phyloP scores from a whole-genome alignment of 1,140 invertebrate species.

The Camponotus vicinus region DNA sequence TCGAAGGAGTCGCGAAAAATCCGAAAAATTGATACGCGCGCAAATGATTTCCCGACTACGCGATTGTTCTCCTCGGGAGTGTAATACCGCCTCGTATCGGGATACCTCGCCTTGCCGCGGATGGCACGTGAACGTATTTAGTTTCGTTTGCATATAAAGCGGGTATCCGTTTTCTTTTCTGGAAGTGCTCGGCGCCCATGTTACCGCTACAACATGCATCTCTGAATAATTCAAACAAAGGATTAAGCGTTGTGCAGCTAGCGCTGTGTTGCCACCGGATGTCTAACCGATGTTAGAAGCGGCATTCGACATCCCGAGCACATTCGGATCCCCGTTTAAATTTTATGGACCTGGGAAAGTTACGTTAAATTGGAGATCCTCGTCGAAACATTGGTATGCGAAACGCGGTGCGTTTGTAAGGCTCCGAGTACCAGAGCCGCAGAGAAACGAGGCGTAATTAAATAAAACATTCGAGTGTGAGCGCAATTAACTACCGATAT shows the following conservation, averaged over 20 bases:
- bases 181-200: slow-evolving; percentile 31
- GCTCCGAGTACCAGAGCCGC: background rate
- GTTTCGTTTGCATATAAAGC: slow-evolving; percentile 64
- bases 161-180: slow-evolving; percentile 54
- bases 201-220: slow-evolving; percentile 30
- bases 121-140: slow-evolving; percentile 46
- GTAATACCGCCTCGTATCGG: background rate
- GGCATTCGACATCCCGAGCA: slow-evolving; percentile 49
- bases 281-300: slow-evolving; percentile 58
- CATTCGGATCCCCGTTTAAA: slow-evolving; percentile 48
- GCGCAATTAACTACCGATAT: background rate
- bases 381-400: slow-evolving; percentile 36
- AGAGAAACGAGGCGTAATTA: slow-evolving; percentile 5
- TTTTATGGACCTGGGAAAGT: slow-evolving; percentile 36
- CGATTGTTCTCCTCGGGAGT: background rate
- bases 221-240: slow-evolving; percentile 62
- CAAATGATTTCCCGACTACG: slow-evolving; percentile 11
- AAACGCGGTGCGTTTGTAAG: slow-evolving; percentile 1
- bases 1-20: background rate
- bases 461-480: background rate
- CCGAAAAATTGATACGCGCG: slow-evolving; percentile 24
- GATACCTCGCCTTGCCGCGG: background rate
- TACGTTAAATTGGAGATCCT: slow-evolving; percentile 35
- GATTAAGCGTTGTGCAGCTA: slow-evolving; percentile 35
- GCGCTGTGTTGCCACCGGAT: slow-evolving; percentile 19